Base-by-base conservation (phyloP, 1,140 invertebrate genomes). In the Scaptomyza hsui region DNA sequence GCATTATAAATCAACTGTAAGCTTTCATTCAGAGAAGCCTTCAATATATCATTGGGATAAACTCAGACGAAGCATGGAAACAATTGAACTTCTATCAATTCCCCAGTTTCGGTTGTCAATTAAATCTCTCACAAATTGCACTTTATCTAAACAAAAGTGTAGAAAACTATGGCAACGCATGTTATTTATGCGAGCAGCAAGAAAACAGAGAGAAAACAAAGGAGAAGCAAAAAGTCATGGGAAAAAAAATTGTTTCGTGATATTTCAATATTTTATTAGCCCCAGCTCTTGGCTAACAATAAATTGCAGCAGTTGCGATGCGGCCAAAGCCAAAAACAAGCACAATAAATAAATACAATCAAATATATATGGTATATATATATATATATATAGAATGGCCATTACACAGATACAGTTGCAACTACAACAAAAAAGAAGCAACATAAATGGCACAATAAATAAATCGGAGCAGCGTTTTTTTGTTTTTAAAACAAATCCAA, bases 211-310 rank as follows among this genome's bases (percentile, higher is more conserved):
- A 29, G n/a, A 37, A 1, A 19, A 12, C 13, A 26, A 26, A 1
- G 16, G n/a, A 13, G 4, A 24, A 60, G 70, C 49, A 56, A 57
- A 62, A 83, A 78, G 78, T 83, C 75, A 86, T 86, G 73, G 69
- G 41, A 32, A 60, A 76, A 76, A 32, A 32, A 32, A 10, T 37
- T 37, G 32, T 86, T 73, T 29, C 19, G 60, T 80, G 69, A 77
- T 86, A 86, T 86, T 86, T 86, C 80, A 86, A 86, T 85, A 81
- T 85, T 85, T 85, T 85, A 85, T 81, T 85, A 74, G 81, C 53
- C 53, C 64, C 10, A 51, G 35, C 35, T 56, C 37, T 26, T 37
- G 24, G 24, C 19, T 12, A 24, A 45, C 63, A 49, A 88, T 86
- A 86, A 86, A 86, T 86, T 86, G 81, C 81, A 86, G 81, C 81